Base-by-base conservation (phyloP, 2,113 vertebrate species). In the Antechinus stuartii region DNA sequence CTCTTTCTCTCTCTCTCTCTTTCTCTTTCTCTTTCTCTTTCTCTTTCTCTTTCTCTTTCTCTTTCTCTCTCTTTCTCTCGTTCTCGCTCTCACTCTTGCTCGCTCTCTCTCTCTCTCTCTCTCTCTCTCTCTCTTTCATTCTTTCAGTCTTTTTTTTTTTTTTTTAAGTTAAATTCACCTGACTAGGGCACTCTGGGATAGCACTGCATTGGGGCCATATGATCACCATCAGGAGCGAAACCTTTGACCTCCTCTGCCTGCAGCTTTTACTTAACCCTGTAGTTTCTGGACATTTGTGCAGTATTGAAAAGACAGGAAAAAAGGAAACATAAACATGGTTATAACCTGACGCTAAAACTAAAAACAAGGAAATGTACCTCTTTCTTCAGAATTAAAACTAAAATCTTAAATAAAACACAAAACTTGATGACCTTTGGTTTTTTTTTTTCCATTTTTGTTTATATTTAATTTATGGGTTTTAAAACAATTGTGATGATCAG, bases 371-470 rank as follows among this genome's bases (percentile, higher is more conserved):
- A 99, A 99, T 99, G 99, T 99, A 99, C 99, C 99, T 99, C 99
- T 99, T 99, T 99, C 99, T 99, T 99, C 99, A 99, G 99, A 99
- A 99, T 99, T 99, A 99, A 99, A 99, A 99, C 99, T 99, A 99
- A 99, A 99, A 99, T 99, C 99, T 99, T 99, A 99, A 99, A 99
- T 99, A 99, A 99, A 99, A 99, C 98, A 99, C 98, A 99, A 99
- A 99, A 99, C 99, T 99, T 99, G 99, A 98, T 99, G 98, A 98
- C 98, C 98, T 94, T 98, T 97, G 96, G 96, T 94, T 3, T 95
- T 49, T 94, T 94, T 97, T 95, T 93, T 93, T 94, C 94, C 23
- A 4, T 46, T 94, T 96, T 95, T 94, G 92, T 95, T 76, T 12
- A 26, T 55, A 50, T 55, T 46, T 55, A 47, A 30, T n/a, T 7